Conservation (phyloP, 2,797 vertebrate species). For the Chaunax sp. region DNA sequence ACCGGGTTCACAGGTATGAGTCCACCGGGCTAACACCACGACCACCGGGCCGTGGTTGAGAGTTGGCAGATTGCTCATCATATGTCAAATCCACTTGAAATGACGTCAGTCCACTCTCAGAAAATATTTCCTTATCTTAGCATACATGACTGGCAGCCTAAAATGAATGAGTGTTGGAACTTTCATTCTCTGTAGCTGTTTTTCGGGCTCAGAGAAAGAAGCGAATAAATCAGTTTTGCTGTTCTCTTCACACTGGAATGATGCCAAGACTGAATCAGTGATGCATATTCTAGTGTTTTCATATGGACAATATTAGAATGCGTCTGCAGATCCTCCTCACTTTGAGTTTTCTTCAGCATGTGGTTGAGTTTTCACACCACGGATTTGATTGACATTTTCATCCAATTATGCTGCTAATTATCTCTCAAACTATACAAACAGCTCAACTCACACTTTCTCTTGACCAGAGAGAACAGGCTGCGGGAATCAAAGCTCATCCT, state of each 20-base stretch:
- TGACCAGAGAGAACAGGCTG: slow-evolving; percentile 26
- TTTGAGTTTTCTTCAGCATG: neutral
- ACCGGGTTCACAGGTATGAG: slow-evolving; percentile 42
- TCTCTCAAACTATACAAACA: slow-evolving; percentile 34
- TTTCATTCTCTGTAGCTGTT: slow-evolving; percentile 39
- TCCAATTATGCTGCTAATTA: slow-evolving; percentile 49
- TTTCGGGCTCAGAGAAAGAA: slow-evolving; percentile 6
- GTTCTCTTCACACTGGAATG: slow-evolving; percentile 13
- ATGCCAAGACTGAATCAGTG: slow-evolving; percentile 8
- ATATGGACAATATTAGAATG: slow-evolving; percentile 2
- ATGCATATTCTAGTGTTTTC: slow-evolving; percentile 22
- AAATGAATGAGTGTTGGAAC: slow-evolving; percentile 32
- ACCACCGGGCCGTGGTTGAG: slow-evolving; percentile 29
- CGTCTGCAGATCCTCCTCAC: slow-evolving; percentile 9
- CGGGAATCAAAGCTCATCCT: slow-evolving; percentile 17
- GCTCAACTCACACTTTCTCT: slow-evolving; percentile 16
- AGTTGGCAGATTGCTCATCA: slow-evolving; percentile 47
- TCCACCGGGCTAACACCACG: slow-evolving; percentile 28
- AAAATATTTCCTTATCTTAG: slow-evolving; percentile 57
- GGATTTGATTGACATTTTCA: slow-evolving; percentile 50
- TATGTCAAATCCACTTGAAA: slow-evolving; percentile 56
- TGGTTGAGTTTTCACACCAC: slow-evolving; percentile 25
- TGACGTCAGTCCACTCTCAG: slow-evolving; percentile 45
- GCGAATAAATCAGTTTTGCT: slow-evolving; percentile 32
- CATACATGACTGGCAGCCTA: slow-evolving; percentile 47